Evolutionary conservation across 2,888 invertebrate genomes (phyloP).

Genomic region (Gryllus longicercus): DNA sequence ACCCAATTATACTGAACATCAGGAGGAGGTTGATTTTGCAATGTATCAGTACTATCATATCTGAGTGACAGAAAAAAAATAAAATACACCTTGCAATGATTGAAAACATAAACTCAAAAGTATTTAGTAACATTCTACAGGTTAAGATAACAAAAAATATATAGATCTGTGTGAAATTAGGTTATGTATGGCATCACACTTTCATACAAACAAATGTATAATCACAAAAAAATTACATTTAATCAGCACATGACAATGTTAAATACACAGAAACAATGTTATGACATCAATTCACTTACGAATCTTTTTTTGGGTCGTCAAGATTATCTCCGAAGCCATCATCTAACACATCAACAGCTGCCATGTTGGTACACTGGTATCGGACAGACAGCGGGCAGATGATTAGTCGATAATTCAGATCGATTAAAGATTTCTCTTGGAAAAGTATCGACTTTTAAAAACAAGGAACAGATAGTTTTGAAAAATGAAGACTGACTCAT

Average conservation of each 20-base stretch:
- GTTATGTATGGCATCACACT: not conserved
- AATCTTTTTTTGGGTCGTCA: constrained; percentile 33
- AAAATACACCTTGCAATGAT: too few relatives aligned
- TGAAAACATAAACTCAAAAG: not conserved
- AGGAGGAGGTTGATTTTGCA: constrained; percentile 38
- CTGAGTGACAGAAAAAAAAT: not conserved
- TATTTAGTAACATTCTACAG: not conserved
- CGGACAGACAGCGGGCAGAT: too few relatives aligned
- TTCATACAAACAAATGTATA: too few relatives aligned
- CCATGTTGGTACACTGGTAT: not conserved
- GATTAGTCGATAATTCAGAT: too few relatives aligned
- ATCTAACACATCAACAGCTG: constrained; percentile 18
- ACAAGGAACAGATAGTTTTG: too few relatives aligned
- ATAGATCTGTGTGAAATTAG: not conserved
- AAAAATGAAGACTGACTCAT: too few relatives aligned
- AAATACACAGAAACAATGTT: not conserved
- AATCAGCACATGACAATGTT: too few relatives aligned
- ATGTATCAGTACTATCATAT: constrained; percentile 23
- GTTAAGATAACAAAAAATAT: not conserved
- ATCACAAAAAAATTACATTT: too few relatives aligned
- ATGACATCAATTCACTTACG: constrained; percentile 24
- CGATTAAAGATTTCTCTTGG: too few relatives aligned
- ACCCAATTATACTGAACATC: constrained; percentile 61
- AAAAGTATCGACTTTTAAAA: too few relatives aligned
- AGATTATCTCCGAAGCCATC: constrained; percentile 23